These are phyloP conservation scores for Chlorodrepanis virens DNA, from an alignment of 2,113 vertebrate species.

Conservation along the genomic window DNA sequence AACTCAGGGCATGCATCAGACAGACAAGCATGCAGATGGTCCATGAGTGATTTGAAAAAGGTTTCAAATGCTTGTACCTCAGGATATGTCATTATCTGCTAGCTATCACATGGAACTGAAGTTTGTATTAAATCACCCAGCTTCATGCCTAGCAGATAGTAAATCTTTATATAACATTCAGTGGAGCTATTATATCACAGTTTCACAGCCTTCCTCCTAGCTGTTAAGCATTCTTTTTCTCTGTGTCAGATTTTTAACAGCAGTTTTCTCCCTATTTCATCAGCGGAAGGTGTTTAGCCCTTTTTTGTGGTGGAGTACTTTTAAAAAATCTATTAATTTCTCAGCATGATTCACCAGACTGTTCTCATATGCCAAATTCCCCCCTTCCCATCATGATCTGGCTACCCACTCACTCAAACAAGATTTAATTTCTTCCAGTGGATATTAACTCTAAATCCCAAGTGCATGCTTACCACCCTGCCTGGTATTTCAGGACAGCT, in stretches of 20 bases:
- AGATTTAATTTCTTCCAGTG: constrained; percentile 41
- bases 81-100: constrained; percentile 25
- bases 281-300: background rate
- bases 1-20: background rate
- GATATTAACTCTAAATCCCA: constrained; percentile 26
- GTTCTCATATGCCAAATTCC: background rate
- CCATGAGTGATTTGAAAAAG: background rate
- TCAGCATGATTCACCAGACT: background rate
- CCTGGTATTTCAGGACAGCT: background rate
- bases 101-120: background rate
- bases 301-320: background rate
- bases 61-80: background rate
- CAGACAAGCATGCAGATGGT: background rate
- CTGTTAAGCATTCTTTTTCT: constrained; percentile 14
- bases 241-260: background rate
- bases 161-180: constrained; percentile 32
- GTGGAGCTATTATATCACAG: background rate
- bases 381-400: background rate
- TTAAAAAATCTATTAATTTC: constrained; percentile 13
- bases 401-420: background rate
- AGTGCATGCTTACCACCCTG: background rate
- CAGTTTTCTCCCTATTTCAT: background rate
- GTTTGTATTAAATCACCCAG: background rate
- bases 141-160: background rate
- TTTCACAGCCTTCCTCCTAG: constrained; percentile 9